Conservation (phyloP, 2,888 invertebrate genomes). For the Epinotia brunnichana region DNA sequence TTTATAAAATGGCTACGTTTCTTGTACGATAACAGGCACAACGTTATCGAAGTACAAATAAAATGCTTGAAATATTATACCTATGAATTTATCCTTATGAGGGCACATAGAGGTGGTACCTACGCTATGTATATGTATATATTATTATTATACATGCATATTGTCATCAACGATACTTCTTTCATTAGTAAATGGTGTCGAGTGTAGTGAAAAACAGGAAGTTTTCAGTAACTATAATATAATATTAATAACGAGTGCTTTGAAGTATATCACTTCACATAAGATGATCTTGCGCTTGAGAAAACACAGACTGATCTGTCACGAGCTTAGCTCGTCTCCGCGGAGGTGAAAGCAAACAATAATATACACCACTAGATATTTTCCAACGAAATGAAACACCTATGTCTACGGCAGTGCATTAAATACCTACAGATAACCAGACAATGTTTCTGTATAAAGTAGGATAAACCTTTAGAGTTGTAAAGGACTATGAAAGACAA, state of each 20-base stretch:
- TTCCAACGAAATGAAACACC: too few species aligned
- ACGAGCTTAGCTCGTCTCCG: not conserved
- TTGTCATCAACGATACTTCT: too few species aligned
- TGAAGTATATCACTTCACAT: not conserved
- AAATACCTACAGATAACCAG: not conserved
- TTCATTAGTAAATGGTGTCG: not conserved
- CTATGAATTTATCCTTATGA: not conserved
- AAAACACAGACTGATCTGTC: not conserved
- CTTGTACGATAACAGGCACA: not conserved
- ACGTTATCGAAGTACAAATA: not conserved
- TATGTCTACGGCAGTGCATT: not conserved
- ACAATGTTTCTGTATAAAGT: not conserved
- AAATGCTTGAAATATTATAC: not conserved
- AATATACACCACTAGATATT: not conserved
- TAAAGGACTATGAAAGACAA: not conserved
- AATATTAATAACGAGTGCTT: not conserved
- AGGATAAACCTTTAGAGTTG: not conserved
- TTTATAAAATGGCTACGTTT: not conserved
- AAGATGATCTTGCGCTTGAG: not conserved
- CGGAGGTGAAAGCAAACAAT: conserved; percentile 11
- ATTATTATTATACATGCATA: too few species aligned
- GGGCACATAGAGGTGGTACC: not conserved
- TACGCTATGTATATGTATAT: too few species aligned
- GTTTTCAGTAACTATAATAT: not conserved
- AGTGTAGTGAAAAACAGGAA: not conserved